A percentile compares a stretch with the other conserved stretches of the same genome.
Conservation (phyloP, 2,113 vertebrate genomes). For the Antennarius striatus region DNA sequence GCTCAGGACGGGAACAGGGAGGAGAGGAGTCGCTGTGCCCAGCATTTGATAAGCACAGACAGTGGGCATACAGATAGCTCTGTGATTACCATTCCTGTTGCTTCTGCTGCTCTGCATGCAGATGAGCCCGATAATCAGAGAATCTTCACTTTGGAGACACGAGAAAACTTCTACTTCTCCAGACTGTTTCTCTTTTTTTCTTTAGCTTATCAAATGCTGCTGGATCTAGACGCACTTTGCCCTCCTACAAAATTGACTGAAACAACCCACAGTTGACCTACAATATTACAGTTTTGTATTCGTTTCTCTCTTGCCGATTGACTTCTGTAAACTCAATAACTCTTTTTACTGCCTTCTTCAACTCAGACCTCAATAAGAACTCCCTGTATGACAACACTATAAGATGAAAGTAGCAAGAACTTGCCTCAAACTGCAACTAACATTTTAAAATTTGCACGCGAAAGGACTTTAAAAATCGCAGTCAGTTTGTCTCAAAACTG, state of each 20-base stretch:
- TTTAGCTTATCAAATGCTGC: slow-evolving; percentile 56
- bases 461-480: slow-evolving; percentile 25
- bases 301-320: slow-evolving; percentile 29
- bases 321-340: slow-evolving; percentile 35
- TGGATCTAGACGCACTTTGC: slow-evolving; percentile 43
- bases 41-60: slow-evolving; percentile 70
- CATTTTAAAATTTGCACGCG: background rate
- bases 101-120: slow-evolving; percentile 67
- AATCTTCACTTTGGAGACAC: slow-evolving; percentile 51
- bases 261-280: slow-evolving; percentile 52
- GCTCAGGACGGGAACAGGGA: slow-evolving; percentile 62
- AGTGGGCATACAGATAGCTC: slow-evolving; percentile 69
- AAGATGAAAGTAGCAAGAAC: background rate
- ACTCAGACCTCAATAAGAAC: slow-evolving; percentile 10
- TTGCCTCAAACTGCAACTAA: background rate
- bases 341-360: slow-evolving; percentile 18
- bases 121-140: slow-evolving; percentile 73
- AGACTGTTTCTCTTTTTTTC: slow-evolving; percentile 12
- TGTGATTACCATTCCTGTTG: slow-evolving; percentile 68
- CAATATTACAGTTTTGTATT: slow-evolving; percentile 1
- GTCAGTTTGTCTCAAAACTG: slow-evolving; percentile 22
- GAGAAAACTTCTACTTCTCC: slow-evolving; percentile 52
- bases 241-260: slow-evolving; percentile 44
- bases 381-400: slow-evolving; percentile 24
- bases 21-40: slow-evolving; percentile 52